Evolutionary conservation across 2,888 invertebrate genomes (phyloP).

Genomic region (Nebria brevicollis): DNA sequence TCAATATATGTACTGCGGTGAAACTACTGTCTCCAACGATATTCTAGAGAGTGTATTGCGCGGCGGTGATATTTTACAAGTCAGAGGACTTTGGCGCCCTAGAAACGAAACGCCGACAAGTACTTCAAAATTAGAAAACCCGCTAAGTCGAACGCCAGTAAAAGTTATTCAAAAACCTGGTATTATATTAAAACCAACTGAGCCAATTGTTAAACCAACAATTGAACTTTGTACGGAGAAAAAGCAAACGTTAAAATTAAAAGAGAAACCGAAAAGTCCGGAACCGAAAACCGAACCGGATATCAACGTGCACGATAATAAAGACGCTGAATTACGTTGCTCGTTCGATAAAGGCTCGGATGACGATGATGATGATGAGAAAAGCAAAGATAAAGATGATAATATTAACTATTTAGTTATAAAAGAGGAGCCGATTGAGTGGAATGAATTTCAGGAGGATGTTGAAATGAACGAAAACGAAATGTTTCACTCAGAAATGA

Average conservation of each 20-base stretch:
- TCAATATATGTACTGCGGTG: conserved; percentile 85
- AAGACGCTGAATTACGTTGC: conserved; percentile 2
- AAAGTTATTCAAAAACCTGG: conserved; percentile 31
- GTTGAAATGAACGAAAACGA: conserved; percentile 68
- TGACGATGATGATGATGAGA: conserved; percentile 9
- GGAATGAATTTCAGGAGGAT: conserved; percentile 74
- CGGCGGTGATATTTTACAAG: conserved; percentile 84
- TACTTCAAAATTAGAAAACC: conserved; percentile 19
- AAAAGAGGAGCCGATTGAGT: conserved; percentile 73
- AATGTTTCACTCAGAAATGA: conserved; percentile 75
- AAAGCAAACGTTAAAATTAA: conserved; percentile 16
- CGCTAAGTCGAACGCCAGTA: conserved; percentile 28
- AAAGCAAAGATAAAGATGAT: conserved; percentile 46
- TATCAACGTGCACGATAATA: conserved; percentile 47
- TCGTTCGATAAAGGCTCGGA: conserved; percentile 21
- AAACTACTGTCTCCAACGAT: conserved; percentile 87
- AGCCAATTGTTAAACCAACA: conserved; percentile 26
- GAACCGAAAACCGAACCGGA: conserved; percentile 19
- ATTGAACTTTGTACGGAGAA: conserved; percentile 13
- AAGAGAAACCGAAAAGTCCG: conserved; percentile 15
- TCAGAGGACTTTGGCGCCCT: conserved; percentile 76
- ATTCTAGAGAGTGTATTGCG: conserved; percentile 82
- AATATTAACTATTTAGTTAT: conserved; percentile 60
- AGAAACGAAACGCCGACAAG: conserved; percentile 63
- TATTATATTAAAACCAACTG: conserved; percentile 32